Base-by-base conservation (phyloP, 2,113 vertebrate genomes). In the Cettia cetti region DNA sequence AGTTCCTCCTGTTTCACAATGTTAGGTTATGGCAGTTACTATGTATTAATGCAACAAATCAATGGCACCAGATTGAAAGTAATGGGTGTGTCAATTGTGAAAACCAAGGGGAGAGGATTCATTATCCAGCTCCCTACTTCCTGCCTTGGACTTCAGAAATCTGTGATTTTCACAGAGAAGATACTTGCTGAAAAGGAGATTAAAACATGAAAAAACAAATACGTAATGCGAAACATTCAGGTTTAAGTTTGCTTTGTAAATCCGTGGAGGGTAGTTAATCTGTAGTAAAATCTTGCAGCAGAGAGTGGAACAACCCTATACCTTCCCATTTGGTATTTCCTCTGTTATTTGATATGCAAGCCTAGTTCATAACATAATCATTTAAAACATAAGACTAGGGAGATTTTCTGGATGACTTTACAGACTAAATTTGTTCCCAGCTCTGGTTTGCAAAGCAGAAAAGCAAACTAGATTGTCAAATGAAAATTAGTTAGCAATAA, bases 301-400 rank as follows among this genome's bases (percentile, higher is more conserved):
- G 54, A 84, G 84, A 69, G 69, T 66, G 71, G 86, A 89, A 86
- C 66, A 87, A 27, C 69, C 63, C 49, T 70, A 11, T 82, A 56
- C 89, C 79, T 88, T 95, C 80, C 78, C 82, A 47, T 69, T 82
- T 96, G 94, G 86, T 70, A 92, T 93, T 92, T 85, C 37, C 88
- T 94, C 85, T 86, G 90, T 91, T 92, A 89, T 82, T 89, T 77
- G 86, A 96, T 96, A 83, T 33, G 8, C 44, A 76, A 65, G 82
- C 56, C 70, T 52, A 39, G 56, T 94, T 95, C 79, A 56, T 85
- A 85, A 83, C 82, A 89, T 84, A 92, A 74, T 88, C 86, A 88
- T 83, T 95, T 94, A 92, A 94, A 94, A 94, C 40, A 52, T 40
- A 85, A 86, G 69, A 61, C 66, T 81, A 1, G 40, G 50, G 56